Percentiles rank a stretch among this genome's conserved stretches.
phyloP scores from a whole-genome alignment of 1,140 invertebrate species.

The Apis florea region DNA sequence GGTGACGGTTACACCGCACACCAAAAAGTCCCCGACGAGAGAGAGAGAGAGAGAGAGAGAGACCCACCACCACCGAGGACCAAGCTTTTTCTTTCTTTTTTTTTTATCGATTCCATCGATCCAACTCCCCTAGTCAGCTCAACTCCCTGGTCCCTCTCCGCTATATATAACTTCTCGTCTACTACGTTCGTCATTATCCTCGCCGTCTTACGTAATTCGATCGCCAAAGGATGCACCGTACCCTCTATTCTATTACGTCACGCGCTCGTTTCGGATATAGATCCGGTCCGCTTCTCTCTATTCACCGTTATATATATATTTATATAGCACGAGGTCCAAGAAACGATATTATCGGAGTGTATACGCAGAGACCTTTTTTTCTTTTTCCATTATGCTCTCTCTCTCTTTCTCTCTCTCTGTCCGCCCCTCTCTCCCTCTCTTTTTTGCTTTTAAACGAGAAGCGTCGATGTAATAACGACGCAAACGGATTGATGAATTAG shows the following conservation, averaged over 20 bases:
- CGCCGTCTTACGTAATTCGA: conserved; percentile 39
- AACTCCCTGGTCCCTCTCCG: too few species aligned
- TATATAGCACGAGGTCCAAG: background rate
- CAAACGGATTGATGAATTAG: conserved; percentile 4
- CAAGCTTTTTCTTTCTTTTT: background rate
- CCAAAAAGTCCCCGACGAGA: conserved; percentile 20
- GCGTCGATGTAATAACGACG: background rate
- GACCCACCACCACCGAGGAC: background rate
- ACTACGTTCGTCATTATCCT: conserved; percentile 42
- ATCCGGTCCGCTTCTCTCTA: background rate
- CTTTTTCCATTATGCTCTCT: background rate
- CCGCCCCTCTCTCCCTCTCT: background rate
- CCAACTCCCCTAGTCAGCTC: conserved; percentile 6
- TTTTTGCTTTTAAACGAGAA: background rate
- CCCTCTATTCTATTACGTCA: conserved; percentile 23
- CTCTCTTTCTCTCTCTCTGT: too few species aligned
- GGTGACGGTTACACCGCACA: conserved; percentile 41
- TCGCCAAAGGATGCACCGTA: background rate
- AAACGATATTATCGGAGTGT: background rate
- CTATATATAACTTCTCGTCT: background rate
- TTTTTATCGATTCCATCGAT: conserved; percentile 34
- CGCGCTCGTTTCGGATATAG: background rate
- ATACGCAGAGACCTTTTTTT: background rate
- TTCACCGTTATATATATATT: background rate
- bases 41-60: background rate